Evolutionary conservation across 2,797 vertebrate genomes (phyloP), one percentile per base, ranked within the genome.

Genomic region (Sarcoramphus papa): DNA sequence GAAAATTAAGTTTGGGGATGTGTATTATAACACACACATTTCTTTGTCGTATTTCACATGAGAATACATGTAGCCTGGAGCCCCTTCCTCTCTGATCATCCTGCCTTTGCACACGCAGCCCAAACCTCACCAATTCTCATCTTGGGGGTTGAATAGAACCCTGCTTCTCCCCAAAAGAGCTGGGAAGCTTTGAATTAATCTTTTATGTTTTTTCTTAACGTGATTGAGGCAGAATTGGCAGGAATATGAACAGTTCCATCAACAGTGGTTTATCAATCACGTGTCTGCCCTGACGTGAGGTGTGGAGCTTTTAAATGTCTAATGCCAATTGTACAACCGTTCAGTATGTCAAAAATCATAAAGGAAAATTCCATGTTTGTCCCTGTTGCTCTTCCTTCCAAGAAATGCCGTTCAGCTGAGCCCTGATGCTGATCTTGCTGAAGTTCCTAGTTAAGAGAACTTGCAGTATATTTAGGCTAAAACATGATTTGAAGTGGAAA

Each of bases 401-500:
- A 73, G 30, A 81, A 70, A 57, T 40, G 22, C 19, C 73, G 28
- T 65, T 85, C 8, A 41, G n/a, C 50, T 83, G 51, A 68, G 76
- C 19, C 10, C 18, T 37, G 21, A 72, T 19, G 63, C 51, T 65
- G 73, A 67, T 65, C 47, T 73, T 78, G 48, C 4, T 56, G 25
- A 92, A 76, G 47, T 54, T 65, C 41, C 41, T 54, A 33, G 56
- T 75, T 65, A 35, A 72, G 35, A 89, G 56, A 85, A 73, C 33
- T 84, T 82, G 64, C 6, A 60, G 40, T 33, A 45, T 25, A 76
- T 63, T 63, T 79, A 76, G 35, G 35, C 24, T 63, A 63, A 91
- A 91, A 77, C 56, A 85, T 53, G 40, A 87, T 68, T 22, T 33
- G 7, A 90, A 92, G 12, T 63, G 68, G 62, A 91, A 93, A 93